Evolutionary conservation across 2,888 invertebrate species (phyloP).

Genomic region (Eupithecia subfuscata): DNA sequence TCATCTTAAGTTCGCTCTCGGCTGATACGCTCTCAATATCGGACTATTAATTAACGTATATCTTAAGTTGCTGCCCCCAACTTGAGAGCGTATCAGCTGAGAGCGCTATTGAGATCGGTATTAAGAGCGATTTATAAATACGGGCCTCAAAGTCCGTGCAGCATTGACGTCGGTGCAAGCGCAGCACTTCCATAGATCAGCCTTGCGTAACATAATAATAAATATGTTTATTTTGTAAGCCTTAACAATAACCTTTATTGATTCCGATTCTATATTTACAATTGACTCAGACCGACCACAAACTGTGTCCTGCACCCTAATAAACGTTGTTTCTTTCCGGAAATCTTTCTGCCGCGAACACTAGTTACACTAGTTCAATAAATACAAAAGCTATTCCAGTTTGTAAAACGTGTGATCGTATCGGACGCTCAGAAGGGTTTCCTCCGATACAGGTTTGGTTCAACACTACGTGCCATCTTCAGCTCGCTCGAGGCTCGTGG

Average conservation of each 20-base stretch:
- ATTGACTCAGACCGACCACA: not conserved
- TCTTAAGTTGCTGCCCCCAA: no score
- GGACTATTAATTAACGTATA: no score
- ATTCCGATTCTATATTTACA: not conserved
- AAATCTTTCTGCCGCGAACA: not conserved
- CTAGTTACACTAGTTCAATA: not conserved
- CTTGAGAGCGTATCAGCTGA: no score
- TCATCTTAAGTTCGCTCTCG: no score
- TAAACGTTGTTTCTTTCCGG: not conserved
- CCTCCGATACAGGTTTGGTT: constrained; percentile 50
- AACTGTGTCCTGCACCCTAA: not conserved
- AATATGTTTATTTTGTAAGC: not conserved
- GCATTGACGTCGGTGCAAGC: no score
- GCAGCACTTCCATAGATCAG: no score
- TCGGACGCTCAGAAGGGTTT: constrained; percentile 12
- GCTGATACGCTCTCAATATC: no score
- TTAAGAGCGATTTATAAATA: no score
- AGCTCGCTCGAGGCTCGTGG: not conserved
- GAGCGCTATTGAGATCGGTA: no score
- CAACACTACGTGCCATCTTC: constrained; percentile 47
- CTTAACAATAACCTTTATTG: not conserved
- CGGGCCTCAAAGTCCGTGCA: no score
- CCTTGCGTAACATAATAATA: no score
- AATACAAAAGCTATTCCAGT: not conserved
- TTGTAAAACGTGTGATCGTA: not conserved